These are phyloP conservation scores for Cyprinodon tularosa DNA, from an alignment of 2,113 vertebrate genomes.

Conservation along the genomic window DNA sequence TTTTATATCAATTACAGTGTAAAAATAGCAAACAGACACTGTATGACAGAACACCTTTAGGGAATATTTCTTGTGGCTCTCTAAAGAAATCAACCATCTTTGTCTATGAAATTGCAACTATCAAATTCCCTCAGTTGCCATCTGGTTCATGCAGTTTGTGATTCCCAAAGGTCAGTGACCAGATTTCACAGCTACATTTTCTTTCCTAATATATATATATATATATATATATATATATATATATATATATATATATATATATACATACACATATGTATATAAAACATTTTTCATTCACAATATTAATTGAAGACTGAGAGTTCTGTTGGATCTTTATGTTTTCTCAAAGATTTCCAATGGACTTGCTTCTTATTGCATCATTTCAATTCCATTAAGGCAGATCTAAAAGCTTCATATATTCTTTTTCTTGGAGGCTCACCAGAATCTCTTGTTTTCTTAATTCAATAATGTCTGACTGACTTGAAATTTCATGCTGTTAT, in stretches of 20 bases:
- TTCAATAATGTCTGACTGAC: neutral
- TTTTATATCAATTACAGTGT: conserved; percentile 51
- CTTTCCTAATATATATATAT: too few species aligned
- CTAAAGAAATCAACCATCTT: conserved; percentile 54
- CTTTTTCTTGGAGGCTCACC: too few species aligned
- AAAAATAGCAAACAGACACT: conserved; percentile 46
- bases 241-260: too few species aligned
- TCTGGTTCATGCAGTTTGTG: conserved; percentile 1
- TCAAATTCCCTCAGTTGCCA: conserved; percentile 57
- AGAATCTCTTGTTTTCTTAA: neutral
- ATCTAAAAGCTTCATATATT: too few species aligned
- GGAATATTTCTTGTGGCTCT: conserved; percentile 55
- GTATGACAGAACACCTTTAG: conserved; percentile 26
- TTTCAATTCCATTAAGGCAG: too few species aligned
- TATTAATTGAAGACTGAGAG: neutral
- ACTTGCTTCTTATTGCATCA: neutral
- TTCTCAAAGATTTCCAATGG: neutral
- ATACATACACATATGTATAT: too few species aligned
- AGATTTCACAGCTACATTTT: conserved; percentile 31
- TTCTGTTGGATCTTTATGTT: neutral
- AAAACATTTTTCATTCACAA: too few species aligned
- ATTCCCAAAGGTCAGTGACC: conserved; percentile 42
- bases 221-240: too few species aligned
- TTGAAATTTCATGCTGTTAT: neutral
- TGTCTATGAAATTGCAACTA: conserved; percentile 43